A percentile compares a stretch with the other conserved stretches of the same genome.
Evolutionary conservation across 2,888 invertebrate species (phyloP).

Genomic region (Caenorhabditis afra): DNA sequence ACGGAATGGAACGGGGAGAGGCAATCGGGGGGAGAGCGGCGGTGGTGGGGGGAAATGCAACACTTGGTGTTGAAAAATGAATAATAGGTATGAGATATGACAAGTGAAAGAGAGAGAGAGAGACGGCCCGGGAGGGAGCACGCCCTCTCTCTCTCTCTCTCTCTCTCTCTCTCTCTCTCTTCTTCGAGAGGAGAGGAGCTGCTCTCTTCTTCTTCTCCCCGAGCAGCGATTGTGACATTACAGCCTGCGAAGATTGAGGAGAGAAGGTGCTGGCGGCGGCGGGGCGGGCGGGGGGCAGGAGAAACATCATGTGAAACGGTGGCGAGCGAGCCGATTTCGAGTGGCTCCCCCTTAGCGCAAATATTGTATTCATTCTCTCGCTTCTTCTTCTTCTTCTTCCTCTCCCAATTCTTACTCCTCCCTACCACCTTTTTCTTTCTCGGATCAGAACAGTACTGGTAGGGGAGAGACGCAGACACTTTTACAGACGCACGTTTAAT

Average conservation of each 20-base stretch:
- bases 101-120: constrained; percentile 19
- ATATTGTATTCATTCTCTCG: constrained; percentile 45
- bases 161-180: background rate
- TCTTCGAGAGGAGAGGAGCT: too few relatives aligned
- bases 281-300: constrained; percentile 3
- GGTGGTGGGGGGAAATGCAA: constrained; percentile 32
- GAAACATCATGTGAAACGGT: constrained; percentile 35
- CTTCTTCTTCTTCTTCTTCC: background rate
- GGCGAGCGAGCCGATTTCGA: constrained; percentile 27
- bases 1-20: background rate
- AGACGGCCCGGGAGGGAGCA: background rate
- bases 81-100: constrained; percentile 55
- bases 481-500: background rate
- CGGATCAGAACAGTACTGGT: background rate
- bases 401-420: too few relatives aligned
- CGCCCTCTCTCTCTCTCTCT: constrained; percentile 4
- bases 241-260: constrained; percentile 30
- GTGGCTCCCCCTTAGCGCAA: constrained; percentile 37
- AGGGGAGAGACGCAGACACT: constrained; percentile 10
- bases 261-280: constrained; percentile 3
- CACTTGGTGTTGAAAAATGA: constrained; percentile 45
- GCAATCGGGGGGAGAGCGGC: constrained; percentile 9
- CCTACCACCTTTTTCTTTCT: background rate
- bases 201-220: background rate
- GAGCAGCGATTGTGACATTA: constrained; percentile 43